Evolutionary conservation across 2,113 vertebrate species (phyloP).

Genomic region (Mohoua ochrocephala): DNA sequence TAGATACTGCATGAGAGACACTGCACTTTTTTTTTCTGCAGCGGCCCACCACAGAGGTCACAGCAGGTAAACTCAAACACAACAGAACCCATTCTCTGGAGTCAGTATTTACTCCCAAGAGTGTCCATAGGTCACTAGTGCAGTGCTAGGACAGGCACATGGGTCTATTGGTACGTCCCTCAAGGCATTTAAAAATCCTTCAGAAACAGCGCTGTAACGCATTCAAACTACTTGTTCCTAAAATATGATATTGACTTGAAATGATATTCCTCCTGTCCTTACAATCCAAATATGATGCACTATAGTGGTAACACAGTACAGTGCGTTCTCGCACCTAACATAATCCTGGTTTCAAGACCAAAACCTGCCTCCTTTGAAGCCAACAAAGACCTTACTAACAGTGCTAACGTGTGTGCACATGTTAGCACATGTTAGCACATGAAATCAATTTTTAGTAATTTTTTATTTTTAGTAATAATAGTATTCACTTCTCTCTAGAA

Average conservation of each 20-base stretch:
- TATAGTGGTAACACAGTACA: neutral
- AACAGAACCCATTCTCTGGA: neutral
- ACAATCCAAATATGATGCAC: neutral
- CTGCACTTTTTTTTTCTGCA: neutral
- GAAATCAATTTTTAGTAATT: neutral
- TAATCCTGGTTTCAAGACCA: neutral
- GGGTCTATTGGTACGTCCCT: neutral
- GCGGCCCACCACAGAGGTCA: neutral
- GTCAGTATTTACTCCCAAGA: neutral
- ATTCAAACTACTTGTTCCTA: neutral
- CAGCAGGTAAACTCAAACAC: neutral
- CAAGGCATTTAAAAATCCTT: neutral
- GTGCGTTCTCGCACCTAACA: neutral
- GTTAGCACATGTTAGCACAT: neutral
- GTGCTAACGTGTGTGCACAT: accelerated
- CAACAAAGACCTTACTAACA: neutral
- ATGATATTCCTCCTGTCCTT: neutral
- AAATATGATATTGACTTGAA: neutral
- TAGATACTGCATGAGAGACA: neutral
- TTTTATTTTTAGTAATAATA: neutral
- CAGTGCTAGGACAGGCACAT: neutral
- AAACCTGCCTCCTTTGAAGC: neutral
- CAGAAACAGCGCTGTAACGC: neutral
- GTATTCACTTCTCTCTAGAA: neutral
- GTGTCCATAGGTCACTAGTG: neutral